Percentiles rank a stretch among this genome's conserved stretches.
phyloP scores from a whole-genome alignment of 1,140 invertebrate genomes.

The Apolygus lucorum region DNA sequence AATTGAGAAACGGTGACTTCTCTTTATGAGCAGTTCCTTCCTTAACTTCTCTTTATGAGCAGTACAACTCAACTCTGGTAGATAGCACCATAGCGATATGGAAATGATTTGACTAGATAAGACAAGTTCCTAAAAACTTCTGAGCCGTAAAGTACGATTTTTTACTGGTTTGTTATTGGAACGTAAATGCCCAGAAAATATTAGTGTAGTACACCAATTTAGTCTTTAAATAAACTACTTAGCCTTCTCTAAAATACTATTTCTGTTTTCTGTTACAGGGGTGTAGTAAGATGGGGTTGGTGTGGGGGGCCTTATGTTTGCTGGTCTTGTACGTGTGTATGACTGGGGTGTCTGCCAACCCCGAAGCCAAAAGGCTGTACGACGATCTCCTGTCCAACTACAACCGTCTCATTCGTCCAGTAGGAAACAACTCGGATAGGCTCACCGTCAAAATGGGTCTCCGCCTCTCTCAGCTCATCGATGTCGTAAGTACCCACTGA shows the following conservation, averaged over 20 bases:
- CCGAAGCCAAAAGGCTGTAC: conserved; percentile 87
- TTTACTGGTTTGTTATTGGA: neutral
- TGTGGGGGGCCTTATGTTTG: conserved; percentile 25
- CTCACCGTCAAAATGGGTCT: conserved; percentile 95
- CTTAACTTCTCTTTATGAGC: no score
- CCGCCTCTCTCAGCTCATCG: conserved; percentile 91
- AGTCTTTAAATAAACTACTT: no score
- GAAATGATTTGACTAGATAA: no score
- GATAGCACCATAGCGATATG: no score
- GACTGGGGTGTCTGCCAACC: conserved; percentile 51
- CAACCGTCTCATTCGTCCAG: conserved; percentile 93
- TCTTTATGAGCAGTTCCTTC: no score
- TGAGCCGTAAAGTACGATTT: no score
- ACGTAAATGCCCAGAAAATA: no score
- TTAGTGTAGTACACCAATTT: no score
- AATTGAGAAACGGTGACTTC: no score
- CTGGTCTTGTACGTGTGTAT: conserved; percentile 20
- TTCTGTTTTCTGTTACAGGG: conserved; percentile 22
- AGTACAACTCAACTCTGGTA: no score
- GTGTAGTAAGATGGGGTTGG: conserved; percentile 29
- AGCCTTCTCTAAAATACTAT: no score
- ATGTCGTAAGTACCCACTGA: conserved; percentile 88
- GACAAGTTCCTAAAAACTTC: no score
- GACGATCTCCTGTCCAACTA: conserved; percentile 93
- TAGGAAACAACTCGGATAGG: conserved; percentile 91